Percentiles rank a stretch among this genome's conserved stretches.
These are phyloP conservation scores for Agrotis exclamationis DNA, from an alignment of 2,888 invertebrate species.

Conservation along the genomic window DNA sequence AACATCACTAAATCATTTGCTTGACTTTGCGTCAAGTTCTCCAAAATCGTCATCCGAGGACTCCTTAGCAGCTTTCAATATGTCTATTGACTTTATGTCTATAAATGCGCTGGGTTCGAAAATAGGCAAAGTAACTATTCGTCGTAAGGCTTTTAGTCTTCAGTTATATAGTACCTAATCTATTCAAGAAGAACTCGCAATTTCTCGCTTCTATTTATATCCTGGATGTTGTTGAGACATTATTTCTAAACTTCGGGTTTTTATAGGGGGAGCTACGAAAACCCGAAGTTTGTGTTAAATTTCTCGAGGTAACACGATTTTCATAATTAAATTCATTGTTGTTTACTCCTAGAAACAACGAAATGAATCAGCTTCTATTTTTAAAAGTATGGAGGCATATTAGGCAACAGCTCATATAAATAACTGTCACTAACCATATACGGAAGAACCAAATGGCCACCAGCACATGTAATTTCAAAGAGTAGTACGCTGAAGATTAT, in stretches of 20 bases:
- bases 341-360: conserved; percentile 76
- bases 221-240: conserved; percentile 82
- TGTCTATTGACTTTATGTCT: conserved; percentile 86
- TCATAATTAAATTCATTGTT: conserved; percentile 80
- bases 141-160: conserved; percentile 57
- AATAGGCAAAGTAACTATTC: conserved; percentile 68
- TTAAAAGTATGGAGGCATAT: conserved; percentile 47
- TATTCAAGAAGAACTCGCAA: conserved; percentile 78
- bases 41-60: conserved; percentile 86
- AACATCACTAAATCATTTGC: conserved; percentile 90
- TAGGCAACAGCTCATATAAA: conserved; percentile 59
- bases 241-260: conserved; percentile 75
- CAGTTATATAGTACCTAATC: conserved; percentile 66
- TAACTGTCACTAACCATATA: conserved; percentile 82
- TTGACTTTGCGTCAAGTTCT: conserved; percentile 75
- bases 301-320: conserved; percentile 78
- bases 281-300: too few species aligned
- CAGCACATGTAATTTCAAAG: conserved; percentile 78
- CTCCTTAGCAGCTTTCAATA: conserved; percentile 80
- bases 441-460: conserved; percentile 81
- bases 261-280: too few species aligned
- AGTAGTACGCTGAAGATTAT: conserved; percentile 83
- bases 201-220: conserved; percentile 84
- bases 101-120: conserved; percentile 75
- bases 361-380: conserved; percentile 50